Evolutionary conservation across 2,113 vertebrate genomes (phyloP), one percentile per base, ranked within the genome.

Genomic region (Atractosteus spatula): DNA sequence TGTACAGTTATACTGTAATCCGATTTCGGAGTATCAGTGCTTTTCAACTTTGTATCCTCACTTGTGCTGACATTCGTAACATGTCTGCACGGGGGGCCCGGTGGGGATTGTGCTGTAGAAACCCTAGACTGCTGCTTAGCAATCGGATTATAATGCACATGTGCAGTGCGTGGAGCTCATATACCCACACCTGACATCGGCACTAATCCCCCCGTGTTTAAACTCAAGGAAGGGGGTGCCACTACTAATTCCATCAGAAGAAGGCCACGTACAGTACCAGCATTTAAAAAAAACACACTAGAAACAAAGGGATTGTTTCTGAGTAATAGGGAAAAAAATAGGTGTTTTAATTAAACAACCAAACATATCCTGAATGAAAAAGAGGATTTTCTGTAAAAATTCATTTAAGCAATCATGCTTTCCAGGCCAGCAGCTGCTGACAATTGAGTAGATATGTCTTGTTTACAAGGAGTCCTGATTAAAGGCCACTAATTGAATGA

Each of bases 231-330:
- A 6, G 62, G 62, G 17, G 62, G 62, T 7, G 13, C 7, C 3
- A 41, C 10, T 64, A 42, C 17, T 64, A 64, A 64, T 64, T 64
- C 62, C 62, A 64, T 64, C 62, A 64, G 62, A 13, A 64, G 8
- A 64, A 29, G 8, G 10, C 8, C 7, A 41, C 62, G 3, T 8
- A 14, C 13, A 14, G 29, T 29, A 29, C 29, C 29, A 16, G 59
- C 14, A 13, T 62, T 29, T 29, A 2, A 6, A 62, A 62, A 14
- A 62, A 64, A 2, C 8, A 17, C 7, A 7, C 17, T 17, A 64
- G 62, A 41, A 42, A 14, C 1, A 59, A 59, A 14, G 11, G 56
- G 3, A 59, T 12, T 7, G 56, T 59, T 59, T 14, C 3, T 59
- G n/a, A 4, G 12, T 14, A 59, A 11, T 11, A 14, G 11, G 3